Conservation (phyloP, 2,888 invertebrate species). For the Cotesia congregata region DNA sequence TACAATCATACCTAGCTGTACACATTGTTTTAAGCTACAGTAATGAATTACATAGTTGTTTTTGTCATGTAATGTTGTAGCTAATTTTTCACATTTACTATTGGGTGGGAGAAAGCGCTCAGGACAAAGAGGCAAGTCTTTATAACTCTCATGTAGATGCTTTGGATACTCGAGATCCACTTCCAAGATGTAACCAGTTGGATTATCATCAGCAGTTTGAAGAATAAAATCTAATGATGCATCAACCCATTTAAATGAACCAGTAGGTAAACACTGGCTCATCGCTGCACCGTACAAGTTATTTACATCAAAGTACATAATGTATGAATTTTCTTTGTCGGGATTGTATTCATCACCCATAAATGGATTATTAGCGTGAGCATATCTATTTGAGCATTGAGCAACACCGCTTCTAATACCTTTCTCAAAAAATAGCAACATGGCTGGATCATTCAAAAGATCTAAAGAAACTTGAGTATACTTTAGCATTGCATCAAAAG, state of each 20-base stretch:
- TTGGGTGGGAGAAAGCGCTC: slow-evolving; percentile 43
- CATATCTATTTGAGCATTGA: slow-evolving; percentile 53
- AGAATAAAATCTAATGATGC: slow-evolving; percentile 31
- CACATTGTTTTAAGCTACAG: not conserved
- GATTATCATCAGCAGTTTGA: slow-evolving; percentile 26
- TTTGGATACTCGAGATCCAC: slow-evolving; percentile 52
- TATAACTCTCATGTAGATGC: slow-evolving; percentile 56
- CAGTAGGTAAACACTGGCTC: slow-evolving; percentile 12
- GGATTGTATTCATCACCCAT: slow-evolving; percentile 40
- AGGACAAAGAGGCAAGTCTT: slow-evolving; percentile 60
- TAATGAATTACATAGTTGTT: slow-evolving; percentile 2
- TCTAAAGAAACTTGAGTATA: slow-evolving; percentile 40
- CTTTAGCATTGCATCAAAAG: slow-evolving; percentile 46
- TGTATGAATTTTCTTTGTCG: slow-evolving; percentile 25
- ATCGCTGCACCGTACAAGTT: too few relatives aligned
- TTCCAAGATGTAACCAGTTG: slow-evolving; percentile 58
- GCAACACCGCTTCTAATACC: slow-evolving; percentile 49
- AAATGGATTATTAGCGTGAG: slow-evolving; percentile 49
- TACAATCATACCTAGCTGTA: not conserved
- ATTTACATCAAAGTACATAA: not conserved
- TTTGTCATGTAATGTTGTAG: not conserved
- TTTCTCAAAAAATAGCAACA: slow-evolving; percentile 42
- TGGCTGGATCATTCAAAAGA: slow-evolving; percentile 48
- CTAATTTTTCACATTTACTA: not conserved
- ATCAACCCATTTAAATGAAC: slow-evolving; percentile 56